Conservation (phyloP, 2,113 vertebrate species). For the Sturnus vulgaris region DNA sequence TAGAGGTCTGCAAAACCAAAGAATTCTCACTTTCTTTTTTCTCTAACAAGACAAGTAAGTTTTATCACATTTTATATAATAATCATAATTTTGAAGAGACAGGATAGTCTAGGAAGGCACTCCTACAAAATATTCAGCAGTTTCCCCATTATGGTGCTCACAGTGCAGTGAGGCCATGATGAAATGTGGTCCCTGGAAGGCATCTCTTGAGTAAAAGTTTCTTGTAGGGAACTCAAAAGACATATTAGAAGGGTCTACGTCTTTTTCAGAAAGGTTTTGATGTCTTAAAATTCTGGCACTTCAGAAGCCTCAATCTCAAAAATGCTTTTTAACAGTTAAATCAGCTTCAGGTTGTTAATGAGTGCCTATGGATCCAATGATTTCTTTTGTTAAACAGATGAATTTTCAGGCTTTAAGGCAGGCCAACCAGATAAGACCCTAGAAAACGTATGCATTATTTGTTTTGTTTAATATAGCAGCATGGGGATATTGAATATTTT, state of each 20-base stretch:
- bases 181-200: not conserved
- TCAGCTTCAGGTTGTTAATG: not conserved
- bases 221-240: not conserved
- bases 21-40: not conserved
- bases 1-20: not conserved
- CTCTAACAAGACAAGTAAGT: not conserved
- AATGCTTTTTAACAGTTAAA: not conserved
- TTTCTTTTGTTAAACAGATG: not conserved
- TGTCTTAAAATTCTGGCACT: not conserved
- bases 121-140: not conserved
- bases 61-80: not conserved
- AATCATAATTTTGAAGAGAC: not conserved
- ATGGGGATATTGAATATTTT: not conserved
- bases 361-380: fast-evolving
- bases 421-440: not conserved
- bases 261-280: not conserved
- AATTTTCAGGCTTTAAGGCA: not conserved
- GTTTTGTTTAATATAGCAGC: not conserved
- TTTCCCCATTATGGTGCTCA: not conserved
- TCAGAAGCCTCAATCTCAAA: not conserved
- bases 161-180: not conserved
- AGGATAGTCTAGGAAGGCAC: not conserved
- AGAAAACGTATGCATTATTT: not conserved
- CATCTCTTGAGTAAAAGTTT: not conserved
- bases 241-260: fast-evolving